These are phyloP conservation scores for Remorina albescens DNA, from an alignment of 2,797 vertebrate genomes.

Conservation along the genomic window DNA sequence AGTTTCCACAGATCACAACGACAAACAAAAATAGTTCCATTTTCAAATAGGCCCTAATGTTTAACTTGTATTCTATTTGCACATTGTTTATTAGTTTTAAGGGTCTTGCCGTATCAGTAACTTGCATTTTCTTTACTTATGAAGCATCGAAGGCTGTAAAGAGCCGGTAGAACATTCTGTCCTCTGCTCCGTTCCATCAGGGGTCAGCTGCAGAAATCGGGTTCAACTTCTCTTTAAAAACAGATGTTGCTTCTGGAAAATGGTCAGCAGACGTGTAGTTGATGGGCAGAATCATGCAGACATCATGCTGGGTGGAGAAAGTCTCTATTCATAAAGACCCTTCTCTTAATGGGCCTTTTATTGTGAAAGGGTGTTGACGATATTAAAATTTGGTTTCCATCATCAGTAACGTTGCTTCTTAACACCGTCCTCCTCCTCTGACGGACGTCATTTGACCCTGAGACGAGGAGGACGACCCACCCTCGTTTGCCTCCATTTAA, in stretches of 20 bases:
- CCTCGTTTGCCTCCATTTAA: conserved; percentile 8
- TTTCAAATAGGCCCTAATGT: too few relatives aligned
- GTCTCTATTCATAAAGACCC: neutral
- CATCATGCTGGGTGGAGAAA: conserved; percentile 19
- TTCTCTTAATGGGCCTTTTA: neutral
- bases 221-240: neutral
- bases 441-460: neutral
- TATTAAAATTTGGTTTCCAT: neutral
- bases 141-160: too few relatives aligned
- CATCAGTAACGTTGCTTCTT: neutral
- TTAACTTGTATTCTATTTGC: too few relatives aligned
- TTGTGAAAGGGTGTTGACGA: neutral
- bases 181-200: too few relatives aligned
- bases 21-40: too few relatives aligned
- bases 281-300: conserved; percentile 4
- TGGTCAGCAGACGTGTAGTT: conserved; percentile 10
- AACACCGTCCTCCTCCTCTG: neutral
- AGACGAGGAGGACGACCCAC: conserved; percentile 12
- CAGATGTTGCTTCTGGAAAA: neutral
- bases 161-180: too few relatives aligned
- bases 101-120: too few relatives aligned
- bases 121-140: too few relatives aligned
- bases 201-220: too few relatives aligned
- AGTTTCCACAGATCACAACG: conserved; percentile 11
- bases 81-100: too few relatives aligned